These are phyloP conservation scores for Miichthys miiuy DNA, from an alignment of 2,797 vertebrate genomes.

Conservation along the genomic window DNA sequence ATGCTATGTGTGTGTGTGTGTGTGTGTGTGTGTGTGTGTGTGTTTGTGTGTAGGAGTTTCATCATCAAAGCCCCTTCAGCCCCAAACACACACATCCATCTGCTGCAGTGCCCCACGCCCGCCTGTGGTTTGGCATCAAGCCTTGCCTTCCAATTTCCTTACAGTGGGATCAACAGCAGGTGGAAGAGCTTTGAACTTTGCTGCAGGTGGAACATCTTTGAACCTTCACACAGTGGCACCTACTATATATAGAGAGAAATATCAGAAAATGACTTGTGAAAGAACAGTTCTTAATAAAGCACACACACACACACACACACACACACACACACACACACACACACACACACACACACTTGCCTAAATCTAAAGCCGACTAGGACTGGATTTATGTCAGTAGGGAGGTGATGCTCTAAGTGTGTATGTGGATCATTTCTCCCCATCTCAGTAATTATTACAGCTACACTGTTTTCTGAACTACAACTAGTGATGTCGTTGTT, in stretches of 20 bases:
- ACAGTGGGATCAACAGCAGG: conserved; percentile 68
- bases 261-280: background rate
- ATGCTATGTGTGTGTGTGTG: conserved; percentile 8
- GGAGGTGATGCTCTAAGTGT: background rate
- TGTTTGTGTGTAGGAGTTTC: conserved; percentile 15
- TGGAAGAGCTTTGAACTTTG: conserved; percentile 75
- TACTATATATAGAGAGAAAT: conserved; percentile 38
- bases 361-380: background rate
- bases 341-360: background rate
- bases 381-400: background rate
- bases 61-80: conserved; percentile 60
- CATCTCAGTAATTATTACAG: no score
- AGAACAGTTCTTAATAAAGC: conserved; percentile 15
- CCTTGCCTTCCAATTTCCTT: conserved; percentile 67
- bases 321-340: conserved; percentile 9
- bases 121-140: conserved; percentile 73
- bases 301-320: background rate
- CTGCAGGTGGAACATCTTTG: conserved; percentile 75
- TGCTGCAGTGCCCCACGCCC: conserved; percentile 61
- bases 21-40: conserved; percentile 10
- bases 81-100: conserved; percentile 53
- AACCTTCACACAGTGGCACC: conserved; percentile 55
- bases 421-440: no score
- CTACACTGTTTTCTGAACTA: no score
- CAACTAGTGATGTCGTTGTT: no score